Conservation (phyloP, 2,797 vertebrate species). For the Pseudochirops corinnae region DNA sequence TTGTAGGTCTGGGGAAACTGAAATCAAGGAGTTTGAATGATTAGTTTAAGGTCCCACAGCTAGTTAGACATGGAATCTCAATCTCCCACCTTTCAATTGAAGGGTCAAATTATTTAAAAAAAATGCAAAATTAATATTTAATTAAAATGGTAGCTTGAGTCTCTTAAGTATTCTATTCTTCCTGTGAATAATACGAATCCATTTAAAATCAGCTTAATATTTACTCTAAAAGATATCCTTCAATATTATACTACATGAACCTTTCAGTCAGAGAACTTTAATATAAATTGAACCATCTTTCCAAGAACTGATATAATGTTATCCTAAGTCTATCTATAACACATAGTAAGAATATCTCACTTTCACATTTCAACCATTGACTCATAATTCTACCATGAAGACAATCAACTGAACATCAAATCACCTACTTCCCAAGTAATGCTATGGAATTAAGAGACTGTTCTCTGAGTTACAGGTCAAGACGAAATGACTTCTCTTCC, state of each 20-base stretch:
- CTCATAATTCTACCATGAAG: rapidly evolving
- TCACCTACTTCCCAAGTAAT: not conserved
- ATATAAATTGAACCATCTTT: not conserved
- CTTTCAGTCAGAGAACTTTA: not conserved
- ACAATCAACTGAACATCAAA: not conserved
- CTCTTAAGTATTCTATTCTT: not conserved
- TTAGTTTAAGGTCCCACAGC: not conserved
- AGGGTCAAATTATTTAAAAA: not conserved
- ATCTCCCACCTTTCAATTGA: not conserved
- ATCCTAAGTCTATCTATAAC: not conserved
- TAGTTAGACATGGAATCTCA: not conserved
- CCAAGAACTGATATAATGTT: not conserved
- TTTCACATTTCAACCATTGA: not conserved
- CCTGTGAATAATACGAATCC: not conserved
- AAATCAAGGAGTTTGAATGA: not conserved
- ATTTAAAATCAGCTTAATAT: not conserved
- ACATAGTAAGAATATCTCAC: not conserved
- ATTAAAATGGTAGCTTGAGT: not conserved
- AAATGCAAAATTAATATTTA: not conserved
- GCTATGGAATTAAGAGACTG: not conserved
- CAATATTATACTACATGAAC: not conserved
- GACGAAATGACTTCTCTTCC: not conserved
- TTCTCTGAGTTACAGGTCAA: not conserved
- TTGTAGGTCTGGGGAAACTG: not conserved
- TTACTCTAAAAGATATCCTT: not conserved